Evolutionary conservation across 2,888 invertebrate genomes (phyloP), one percentile per base, ranked within the genome.

Genomic region (Sinodicranocentrus sp.): DNA sequence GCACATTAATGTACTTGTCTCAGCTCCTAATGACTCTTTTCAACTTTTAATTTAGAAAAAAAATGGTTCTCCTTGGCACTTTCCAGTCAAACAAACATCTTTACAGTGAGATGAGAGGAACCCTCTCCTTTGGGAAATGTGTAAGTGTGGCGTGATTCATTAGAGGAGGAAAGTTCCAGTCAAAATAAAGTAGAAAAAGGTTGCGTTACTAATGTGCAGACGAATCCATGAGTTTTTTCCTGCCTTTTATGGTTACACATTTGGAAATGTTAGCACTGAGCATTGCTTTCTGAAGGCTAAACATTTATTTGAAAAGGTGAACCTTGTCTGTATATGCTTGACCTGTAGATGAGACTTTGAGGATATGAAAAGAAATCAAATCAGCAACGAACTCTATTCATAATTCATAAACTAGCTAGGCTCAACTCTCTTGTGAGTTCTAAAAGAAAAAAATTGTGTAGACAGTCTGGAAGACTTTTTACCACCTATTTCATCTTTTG

Each of bases 1-100:
- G n/a, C n/a, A n/a, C n/a, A n/a, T 33, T 33, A 33, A 33, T 6
- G 33, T 33, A n/a, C 48, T 48, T 71, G 71, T 71, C 25, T 44
- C 72, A 59, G 39, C 25, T 43, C 67, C 23, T 78, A 71, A 78
- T 78, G 78, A 78, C 78, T 70, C 48, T 78, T 5, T 28, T 52
- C 44, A 70, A 78, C 44, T 61, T 78, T 44, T 26, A 70, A 39
- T 78, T 70, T 52, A 43, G 8, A 57, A 43, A 59, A 19, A n/a
- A 33, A 26, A 26, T 48, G 13, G 13, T 59, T 57, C 26, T 39
- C 48, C 21, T 43, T 78, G 26, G 44, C 57, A 68, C 17, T 68
- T 68, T 1, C 17, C 57, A 77, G 77, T 68, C 77, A 68, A 76
- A 65, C 65, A 65, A 65, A 54, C n/a, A 15, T 5, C 57, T 28